These are phyloP conservation scores for Harmothoe impar DNA, from an alignment of 2,888 invertebrate genomes.

Conservation along the genomic window DNA sequence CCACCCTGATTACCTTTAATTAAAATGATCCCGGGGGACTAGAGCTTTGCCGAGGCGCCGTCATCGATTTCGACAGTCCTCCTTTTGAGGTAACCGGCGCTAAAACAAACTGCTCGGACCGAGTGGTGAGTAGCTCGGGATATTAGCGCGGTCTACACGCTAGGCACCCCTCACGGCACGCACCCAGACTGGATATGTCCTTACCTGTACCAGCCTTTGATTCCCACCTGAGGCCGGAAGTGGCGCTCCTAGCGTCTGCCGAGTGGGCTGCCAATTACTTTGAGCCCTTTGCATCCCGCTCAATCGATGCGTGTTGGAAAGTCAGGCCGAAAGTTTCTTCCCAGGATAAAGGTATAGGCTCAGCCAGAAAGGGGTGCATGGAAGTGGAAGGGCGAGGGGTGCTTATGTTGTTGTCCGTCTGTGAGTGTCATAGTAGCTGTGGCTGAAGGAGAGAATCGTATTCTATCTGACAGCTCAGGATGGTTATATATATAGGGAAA, in stretches of 20 bases:
- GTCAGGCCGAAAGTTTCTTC: slow-evolving; percentile 16
- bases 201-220: slow-evolving; percentile 7
- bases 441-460: no score
- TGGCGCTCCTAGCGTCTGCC: background rate
- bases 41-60: slow-evolving; percentile 25
- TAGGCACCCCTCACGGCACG: background rate
- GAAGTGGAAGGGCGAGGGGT: background rate
- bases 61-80: slow-evolving; percentile 53
- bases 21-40: slow-evolving; percentile 54
- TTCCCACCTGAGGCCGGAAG: slow-evolving; percentile 13
- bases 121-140: background rate
- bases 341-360: no score
- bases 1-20: slow-evolving; percentile 61
- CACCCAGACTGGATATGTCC: slow-evolving; percentile 23
- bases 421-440: no score
- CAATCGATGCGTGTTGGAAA: slow-evolving; percentile 25
- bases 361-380: background rate
- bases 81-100: background rate
- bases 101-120: slow-evolving; percentile 46
- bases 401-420: background rate
- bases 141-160: slow-evolving; percentile 39
- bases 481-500: no score
- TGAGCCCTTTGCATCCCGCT: slow-evolving; percentile 6
- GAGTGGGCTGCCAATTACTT: background rate
- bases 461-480: no score